Conservation (phyloP, 2,888 invertebrate species). For the Hedychridium roseum region DNA sequence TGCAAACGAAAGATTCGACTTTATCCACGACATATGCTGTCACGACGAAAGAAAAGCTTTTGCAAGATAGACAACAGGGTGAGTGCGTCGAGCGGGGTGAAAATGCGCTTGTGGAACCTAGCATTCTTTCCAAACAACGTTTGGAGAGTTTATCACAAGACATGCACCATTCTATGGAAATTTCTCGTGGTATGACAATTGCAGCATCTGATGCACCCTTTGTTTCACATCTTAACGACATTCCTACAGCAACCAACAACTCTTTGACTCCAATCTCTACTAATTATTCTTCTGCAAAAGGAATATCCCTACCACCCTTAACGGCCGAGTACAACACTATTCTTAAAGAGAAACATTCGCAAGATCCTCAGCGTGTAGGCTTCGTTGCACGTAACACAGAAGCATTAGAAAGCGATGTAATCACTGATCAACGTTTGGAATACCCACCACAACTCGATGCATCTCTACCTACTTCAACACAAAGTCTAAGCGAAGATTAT, state of each 20-base stretch:
- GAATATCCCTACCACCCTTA: conserved; percentile 24
- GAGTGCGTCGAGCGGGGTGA: too few species aligned
- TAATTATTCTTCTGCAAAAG: too few species aligned
- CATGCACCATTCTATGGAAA: too few species aligned
- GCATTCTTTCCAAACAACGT: too few species aligned
- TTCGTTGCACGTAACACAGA: conserved; percentile 34
- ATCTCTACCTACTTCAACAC: conserved; percentile 33
- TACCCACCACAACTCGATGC: conserved; percentile 26
- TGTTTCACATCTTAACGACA: conserved; percentile 22
- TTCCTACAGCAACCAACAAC: conserved; percentile 21
- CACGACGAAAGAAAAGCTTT: conserved; percentile 2
- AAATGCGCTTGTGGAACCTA: too few species aligned
- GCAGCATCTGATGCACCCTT: conserved; percentile 20
- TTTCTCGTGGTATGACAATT: conserved; percentile 10
- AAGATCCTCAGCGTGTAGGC: conserved; percentile 20
- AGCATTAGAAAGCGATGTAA: conserved; percentile 20
- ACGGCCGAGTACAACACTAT: conserved; percentile 37
- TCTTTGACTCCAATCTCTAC: conserved; percentile 19
- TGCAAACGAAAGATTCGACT: too few species aligned
- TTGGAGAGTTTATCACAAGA: too few species aligned
- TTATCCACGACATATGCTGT: conserved; percentile 18
- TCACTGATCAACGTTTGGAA: conserved; percentile 20
- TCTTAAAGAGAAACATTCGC: conserved; percentile 36
- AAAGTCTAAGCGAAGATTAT: conserved; percentile 39
- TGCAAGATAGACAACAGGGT: conserved; percentile 14